Percentiles rank a stretch among this genome's conserved stretches.
Evolutionary conservation across 2,888 invertebrate species (phyloP).

Genomic region (Romanomermis culicivorax): DNA sequence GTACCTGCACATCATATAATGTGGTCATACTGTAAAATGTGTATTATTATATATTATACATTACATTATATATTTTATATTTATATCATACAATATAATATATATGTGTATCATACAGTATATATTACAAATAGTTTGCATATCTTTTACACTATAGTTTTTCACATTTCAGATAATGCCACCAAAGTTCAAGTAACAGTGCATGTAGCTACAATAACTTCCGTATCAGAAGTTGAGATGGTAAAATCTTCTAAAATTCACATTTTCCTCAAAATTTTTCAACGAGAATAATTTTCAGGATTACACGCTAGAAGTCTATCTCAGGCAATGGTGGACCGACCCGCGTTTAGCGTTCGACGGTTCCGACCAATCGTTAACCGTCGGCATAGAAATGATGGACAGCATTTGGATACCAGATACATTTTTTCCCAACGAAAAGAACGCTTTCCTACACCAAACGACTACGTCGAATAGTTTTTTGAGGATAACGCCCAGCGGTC

Average conservation of each 20-base stretch:
- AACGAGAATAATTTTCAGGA: conserved; percentile 17
- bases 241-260: no score
- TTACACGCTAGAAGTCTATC: conserved; percentile 25
- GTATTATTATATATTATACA: no score
- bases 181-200: conserved; percentile 26
- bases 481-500: conserved; percentile 25
- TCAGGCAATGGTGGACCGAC: conserved; percentile 26
- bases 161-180: conserved; percentile 18
- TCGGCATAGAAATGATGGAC: conserved; percentile 26
- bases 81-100: no score
- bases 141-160: no score
- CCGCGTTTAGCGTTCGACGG: conserved; percentile 20
- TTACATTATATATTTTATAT: no score
- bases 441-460: conserved; percentile 26
- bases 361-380: conserved; percentile 9
- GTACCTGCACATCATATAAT: no score
- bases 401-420: conserved; percentile 28
- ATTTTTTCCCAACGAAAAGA: conserved; percentile 27
- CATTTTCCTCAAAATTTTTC: no score
- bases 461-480: conserved; percentile 27
- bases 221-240: conserved; percentile 28
- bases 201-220: conserved; percentile 26
- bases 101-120: no score
- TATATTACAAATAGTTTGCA: no score
- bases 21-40: no score